Conservation (phyloP, 2,888 invertebrate species). For the Elmis aenea region DNA sequence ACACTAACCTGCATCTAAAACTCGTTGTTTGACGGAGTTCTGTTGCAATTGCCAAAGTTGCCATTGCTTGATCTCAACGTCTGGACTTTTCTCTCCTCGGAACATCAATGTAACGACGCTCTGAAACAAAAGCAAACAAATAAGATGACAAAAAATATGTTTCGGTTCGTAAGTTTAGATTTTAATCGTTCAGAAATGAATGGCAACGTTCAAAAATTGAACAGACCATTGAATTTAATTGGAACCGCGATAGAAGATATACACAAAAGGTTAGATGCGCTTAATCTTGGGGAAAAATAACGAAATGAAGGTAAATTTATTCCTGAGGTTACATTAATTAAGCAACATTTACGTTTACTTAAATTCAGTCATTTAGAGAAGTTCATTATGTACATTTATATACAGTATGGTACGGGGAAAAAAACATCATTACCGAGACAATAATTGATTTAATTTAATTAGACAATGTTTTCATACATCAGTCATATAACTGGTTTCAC, state of each 20-base stretch:
- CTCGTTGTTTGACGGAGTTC: slow-evolving; percentile 96
- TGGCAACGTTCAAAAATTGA: slow-evolving; percentile 10
- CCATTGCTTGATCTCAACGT: slow-evolving; percentile 99
- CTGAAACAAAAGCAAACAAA: slow-evolving; percentile 56
- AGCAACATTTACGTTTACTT: slow-evolving; percentile 19
- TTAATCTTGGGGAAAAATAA: slow-evolving; percentile 12
- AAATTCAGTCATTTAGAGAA: slow-evolving; percentile 33
- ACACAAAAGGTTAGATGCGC: slow-evolving; percentile 8
- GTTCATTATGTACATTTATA: slow-evolving; percentile 32
- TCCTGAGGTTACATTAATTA: slow-evolving; percentile 24
- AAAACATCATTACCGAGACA: slow-evolving; percentile 10
- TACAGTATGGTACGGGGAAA: slow-evolving; percentile 17
- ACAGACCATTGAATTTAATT: slow-evolving; percentile 14
- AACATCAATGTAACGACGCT: slow-evolving; percentile 98
- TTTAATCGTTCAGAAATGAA: slow-evolving; percentile 21
- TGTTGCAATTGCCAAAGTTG: slow-evolving; percentile 99
- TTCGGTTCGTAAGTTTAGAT: slow-evolving; percentile 13
- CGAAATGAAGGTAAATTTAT: slow-evolving; percentile 17
- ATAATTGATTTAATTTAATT: slow-evolving; percentile 8
- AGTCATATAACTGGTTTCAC: slow-evolving; percentile 3
- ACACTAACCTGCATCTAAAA: slow-evolving; percentile 91
- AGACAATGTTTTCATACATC: slow-evolving; percentile 5
- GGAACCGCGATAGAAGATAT: slow-evolving; percentile 10
- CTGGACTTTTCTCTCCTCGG: slow-evolving; percentile 96
- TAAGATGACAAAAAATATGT: slow-evolving; percentile 2